Percentiles rank a stretch among this genome's conserved stretches.
Evolutionary conservation across 2,797 vertebrate genomes (phyloP).

Genomic region (Clarias platycephalus): DNA sequence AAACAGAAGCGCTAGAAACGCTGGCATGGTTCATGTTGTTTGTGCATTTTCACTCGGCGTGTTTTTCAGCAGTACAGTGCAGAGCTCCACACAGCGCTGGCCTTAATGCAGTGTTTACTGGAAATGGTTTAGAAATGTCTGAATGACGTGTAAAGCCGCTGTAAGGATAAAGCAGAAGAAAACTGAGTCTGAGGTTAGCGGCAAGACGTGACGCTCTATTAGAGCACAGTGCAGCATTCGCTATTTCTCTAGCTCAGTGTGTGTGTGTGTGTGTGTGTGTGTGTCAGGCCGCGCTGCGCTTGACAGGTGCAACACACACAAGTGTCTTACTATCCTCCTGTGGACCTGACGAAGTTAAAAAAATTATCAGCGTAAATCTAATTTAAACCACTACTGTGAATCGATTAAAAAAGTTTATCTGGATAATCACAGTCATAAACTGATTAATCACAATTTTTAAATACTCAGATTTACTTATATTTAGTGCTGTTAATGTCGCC

Average conservation of each 20-base stretch:
- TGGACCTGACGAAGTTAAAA: neutral
- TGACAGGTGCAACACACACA: neutral
- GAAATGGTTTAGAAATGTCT: neutral
- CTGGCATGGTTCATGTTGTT: neutral
- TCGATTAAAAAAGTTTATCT: too few relatives aligned
- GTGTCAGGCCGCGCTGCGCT: slow-evolving; percentile 10
- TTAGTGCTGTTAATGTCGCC: too few relatives aligned
- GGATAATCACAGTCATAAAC: too few relatives aligned
- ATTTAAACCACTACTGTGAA: too few relatives aligned
- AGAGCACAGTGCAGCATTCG: neutral
- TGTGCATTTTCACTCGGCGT: neutral
- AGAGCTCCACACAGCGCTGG: too few relatives aligned
- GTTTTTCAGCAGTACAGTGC: neutral
- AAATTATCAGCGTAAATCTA: too few relatives aligned
- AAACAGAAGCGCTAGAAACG: neutral
- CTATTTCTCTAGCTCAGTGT: neutral
- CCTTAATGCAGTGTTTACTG: neutral
- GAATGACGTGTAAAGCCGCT: neutral
- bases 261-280: neutral
- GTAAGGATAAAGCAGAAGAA: neutral
- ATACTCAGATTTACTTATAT: too few relatives aligned
- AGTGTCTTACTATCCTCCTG: neutral
- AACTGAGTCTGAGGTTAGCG: neutral
- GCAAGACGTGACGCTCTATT: neutral
- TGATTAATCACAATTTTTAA: too few relatives aligned